Evolutionary conservation across 2,797 vertebrate species (phyloP), one percentile per base, ranked within the genome.

Genomic region (Peromyscus nudipes): DNA sequence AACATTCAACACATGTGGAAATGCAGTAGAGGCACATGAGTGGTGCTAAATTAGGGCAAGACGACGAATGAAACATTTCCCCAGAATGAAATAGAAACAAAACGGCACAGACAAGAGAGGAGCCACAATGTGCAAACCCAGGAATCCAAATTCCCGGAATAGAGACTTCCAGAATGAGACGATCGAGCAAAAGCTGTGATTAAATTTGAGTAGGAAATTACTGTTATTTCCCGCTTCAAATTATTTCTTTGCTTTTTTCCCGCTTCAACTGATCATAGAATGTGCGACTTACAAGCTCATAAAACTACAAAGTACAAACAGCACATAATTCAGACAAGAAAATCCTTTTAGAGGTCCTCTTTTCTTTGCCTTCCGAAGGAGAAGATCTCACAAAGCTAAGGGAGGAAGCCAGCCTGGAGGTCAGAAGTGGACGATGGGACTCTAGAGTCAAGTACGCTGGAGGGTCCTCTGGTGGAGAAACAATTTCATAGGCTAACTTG

Each of bases 161-260:
- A 67, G 94, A 95, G 46, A 79, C n/a, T 92, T 95, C 69, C 84
- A 80, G 52, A 92, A 65, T 29, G 57, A 94, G 84, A 84, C 37
- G 79, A 93, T 81, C 64, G 69, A 81, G n/a, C 88, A 96, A 89
- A 69, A 29, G n/a, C 69, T 43, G 57, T 37, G 52, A 80, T 90
- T 87, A 46, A 60, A 89, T 81, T 19, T 57, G 94, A 92, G 55
- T 27, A 62, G 65, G 60, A 92, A 67, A 65, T 92, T 79, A 77
- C 57, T 27, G 62, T 90, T 87, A 87, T 95, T 97, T 95, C 91
- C 71, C 64, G 85, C 71, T 57, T 69, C 27, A 65, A 83, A 62
- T 57, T 92, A 83, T 65, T 92, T n/a, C 79, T 94, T 93, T 85
- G 82, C 46, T 65, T 46, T 81, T 14, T 21, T 91, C 49, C 77